Conservation (phyloP, 2,113 vertebrate species). For the Poecile atricapillus region DNA sequence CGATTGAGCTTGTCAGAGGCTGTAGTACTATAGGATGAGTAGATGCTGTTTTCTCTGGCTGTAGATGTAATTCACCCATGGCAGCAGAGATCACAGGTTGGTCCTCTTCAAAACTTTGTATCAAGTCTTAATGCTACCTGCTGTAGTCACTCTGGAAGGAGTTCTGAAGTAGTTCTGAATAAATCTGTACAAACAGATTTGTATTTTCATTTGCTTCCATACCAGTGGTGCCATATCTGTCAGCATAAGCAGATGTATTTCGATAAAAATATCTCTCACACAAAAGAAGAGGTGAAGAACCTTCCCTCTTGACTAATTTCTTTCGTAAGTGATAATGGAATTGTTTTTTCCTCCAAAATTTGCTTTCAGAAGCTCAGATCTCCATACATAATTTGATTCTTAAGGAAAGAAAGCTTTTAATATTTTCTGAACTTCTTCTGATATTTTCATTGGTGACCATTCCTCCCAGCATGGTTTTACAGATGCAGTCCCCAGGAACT, state of each 20-base stretch:
- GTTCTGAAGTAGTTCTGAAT: neutral
- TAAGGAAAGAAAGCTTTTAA: neutral
- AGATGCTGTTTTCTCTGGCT: neutral
- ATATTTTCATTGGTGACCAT: neutral
- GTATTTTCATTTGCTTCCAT: neutral
- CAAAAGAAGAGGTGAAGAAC: neutral
- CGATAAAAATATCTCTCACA: neutral
- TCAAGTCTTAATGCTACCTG: neutral
- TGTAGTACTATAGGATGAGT: neutral
- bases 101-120: neutral
- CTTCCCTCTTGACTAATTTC: neutral
- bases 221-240: neutral
- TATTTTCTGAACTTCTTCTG: neutral
- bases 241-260: neutral
- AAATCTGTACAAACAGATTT: too few species aligned
- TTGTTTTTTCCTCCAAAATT: neutral
- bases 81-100: neutral
- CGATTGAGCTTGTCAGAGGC: neutral
- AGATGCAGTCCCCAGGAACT: neutral
- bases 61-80: neutral
- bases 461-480: neutral
- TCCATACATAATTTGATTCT: neutral
- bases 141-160: neutral
- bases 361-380: neutral
- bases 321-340: neutral